Conservation (phyloP, 2,888 invertebrate genomes). For the Doris montereyensis region DNA sequence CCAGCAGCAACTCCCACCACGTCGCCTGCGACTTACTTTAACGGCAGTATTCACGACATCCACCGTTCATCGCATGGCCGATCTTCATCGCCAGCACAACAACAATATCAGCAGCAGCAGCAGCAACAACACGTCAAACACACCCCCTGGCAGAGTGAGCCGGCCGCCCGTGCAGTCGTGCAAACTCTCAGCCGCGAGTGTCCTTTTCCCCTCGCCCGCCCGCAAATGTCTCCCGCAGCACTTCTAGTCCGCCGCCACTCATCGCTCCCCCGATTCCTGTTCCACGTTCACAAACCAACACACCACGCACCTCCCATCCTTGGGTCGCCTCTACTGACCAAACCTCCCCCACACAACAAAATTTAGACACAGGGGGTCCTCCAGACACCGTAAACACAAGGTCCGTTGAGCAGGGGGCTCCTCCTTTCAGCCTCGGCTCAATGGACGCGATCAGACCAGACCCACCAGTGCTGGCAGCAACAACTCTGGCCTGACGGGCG, state of each 20-base stretch:
- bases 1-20: constrained; percentile 23
- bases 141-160: too few relatives aligned
- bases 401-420: constrained; percentile 30
- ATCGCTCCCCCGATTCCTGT: neutral
- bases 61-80: neutral
- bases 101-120: constrained; percentile 2
- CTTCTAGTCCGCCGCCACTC: neutral
- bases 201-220: neutral
- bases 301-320: neutral
- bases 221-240: neutral
- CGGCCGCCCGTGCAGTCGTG: too few relatives aligned
- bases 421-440: constrained; percentile 13
- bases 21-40: constrained; percentile 21
- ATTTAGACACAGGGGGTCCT: constrained; percentile 58
- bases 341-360: constrained; percentile 40
- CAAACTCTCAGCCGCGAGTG: neutral
- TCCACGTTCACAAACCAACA: neutral
- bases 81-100: constrained; percentile 7
- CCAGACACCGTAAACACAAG: constrained; percentile 47
- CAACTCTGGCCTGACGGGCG: neutral
- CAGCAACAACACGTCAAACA: neutral
- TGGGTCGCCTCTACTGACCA: neutral
- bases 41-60: too few relatives aligned
- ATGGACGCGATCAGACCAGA: constrained; percentile 15
- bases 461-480: neutral